Evolutionary conservation across 2,888 invertebrate species (phyloP), one percentile per base, ranked within the genome.

Genomic region (Papilio demoleus): DNA sequence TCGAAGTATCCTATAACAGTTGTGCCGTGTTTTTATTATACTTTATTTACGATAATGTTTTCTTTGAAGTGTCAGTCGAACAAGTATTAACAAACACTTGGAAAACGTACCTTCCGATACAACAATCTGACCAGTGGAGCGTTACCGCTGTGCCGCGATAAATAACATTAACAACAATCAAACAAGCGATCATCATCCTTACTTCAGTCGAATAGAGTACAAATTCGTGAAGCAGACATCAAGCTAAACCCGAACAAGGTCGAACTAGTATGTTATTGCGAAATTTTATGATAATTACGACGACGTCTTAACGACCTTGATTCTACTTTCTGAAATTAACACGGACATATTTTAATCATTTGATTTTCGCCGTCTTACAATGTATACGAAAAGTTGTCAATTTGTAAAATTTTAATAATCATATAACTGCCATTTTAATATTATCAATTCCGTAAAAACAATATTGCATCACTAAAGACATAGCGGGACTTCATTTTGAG

Each of bases 231-330:
- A 70, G 58, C 71, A 45, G 58, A 62, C 31, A 42, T 53, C 40
- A 24, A 65, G 70, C 70, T 70, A 72, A 72, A 70, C 71, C 70
- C 53, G 65, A 62, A 58, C 76, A 78, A 79, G 77, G 79, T 73
- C 75, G 72, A 68, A 65, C 70, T 73, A 72, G 73, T 75, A 71
- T 75, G 79, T 83, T 80, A 82, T 85, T 85, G 81, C 77, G 77
- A 81, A 82, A 81, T 80, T 79, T 80, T 82, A 82, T 79, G 81
- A 83, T 81, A 84, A 82, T 79, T 77, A 79, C 75, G 79, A 76
- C 75, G 72, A 69, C 77, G 75, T 77, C 76, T 76, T 76, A 76
- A 75, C 75, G 77, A 78, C 74, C 72, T 78, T 74, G 67, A 69
- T 60, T 75, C 73, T 75, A 76, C 75, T 74, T 72, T 70, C 71